Base-by-base conservation (phyloP, 2,888 invertebrate species). In the Terebella lapidaria region DNA sequence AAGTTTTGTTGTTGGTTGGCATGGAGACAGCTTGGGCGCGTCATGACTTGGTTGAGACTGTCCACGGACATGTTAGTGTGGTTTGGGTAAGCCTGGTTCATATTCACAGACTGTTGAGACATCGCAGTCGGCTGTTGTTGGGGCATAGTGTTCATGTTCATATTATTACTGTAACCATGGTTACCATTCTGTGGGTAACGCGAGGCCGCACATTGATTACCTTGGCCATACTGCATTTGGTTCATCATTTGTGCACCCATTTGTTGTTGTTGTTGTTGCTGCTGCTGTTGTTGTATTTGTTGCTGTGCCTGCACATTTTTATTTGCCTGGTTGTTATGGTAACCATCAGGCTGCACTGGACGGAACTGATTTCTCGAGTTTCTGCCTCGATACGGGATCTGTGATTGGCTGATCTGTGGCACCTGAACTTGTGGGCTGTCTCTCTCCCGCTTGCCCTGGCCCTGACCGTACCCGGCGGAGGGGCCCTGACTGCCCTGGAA, bases 391-490 rank as follows among this genome's bases (percentile, higher is more conserved):
- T 74, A 71, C 26, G 78, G 75, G 56, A 77, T 74, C 63, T 77
- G 75, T 20, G 78, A 77, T 62, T 77, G 77, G 63, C 76, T 77
- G 54, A 78, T 75, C 60, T 76, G 77, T 10, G 77, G 77, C 24
- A 78, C 78, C 61, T 78, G 78, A 5, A 78, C 76, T 65, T 74
- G 74, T 3, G 78, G 78, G 58, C 75, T 76, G n/a, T 69, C 67
- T 10, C 74, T 64, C 59, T 76, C 72, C 27, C 65, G 61, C 52
- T 68, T 68, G 24, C 56, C 26, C 53, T 55, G 5, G 4, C 55
- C 55, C 4, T 3, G 24, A 10, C 5, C 3, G 55, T n/a, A 4
- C 42, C 5, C 35, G 5, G 4, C 35, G 5, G 35, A 3, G 4
- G 35, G 4, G 5, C 24, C 4, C 35, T 35, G 42, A 10, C 10